Percentiles rank a stretch among this genome's conserved stretches.
These are phyloP conservation scores for Epicampocera succincta DNA, from an alignment of 2,888 invertebrate species.

Conservation along the genomic window DNA sequence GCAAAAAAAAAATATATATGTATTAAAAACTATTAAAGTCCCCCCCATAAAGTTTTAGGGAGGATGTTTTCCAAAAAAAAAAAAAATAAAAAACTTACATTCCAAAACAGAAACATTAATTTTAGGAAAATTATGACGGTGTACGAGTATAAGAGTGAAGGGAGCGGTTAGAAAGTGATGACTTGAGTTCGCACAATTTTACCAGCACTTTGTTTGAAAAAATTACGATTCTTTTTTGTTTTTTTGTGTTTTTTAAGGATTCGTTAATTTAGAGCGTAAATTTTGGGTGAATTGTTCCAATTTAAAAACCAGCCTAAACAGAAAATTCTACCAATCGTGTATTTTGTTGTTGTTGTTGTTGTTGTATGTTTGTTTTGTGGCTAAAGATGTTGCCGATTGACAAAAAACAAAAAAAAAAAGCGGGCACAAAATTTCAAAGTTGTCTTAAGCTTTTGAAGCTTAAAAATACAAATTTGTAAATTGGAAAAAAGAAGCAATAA, in stretches of 20 bases:
- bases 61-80: too few relatives aligned
- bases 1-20: too few relatives aligned
- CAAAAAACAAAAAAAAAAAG: slow-evolving; percentile 38
- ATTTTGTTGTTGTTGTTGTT: too few relatives aligned
- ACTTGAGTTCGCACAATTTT: neutral
- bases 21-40: too few relatives aligned
- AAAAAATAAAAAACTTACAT: too few relatives aligned
- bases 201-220: slow-evolving; percentile 50
- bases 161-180: slow-evolving; percentile 21
- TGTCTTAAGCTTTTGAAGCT: too few relatives aligned
- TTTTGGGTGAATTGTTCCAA: slow-evolving; percentile 77
- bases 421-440: neutral
- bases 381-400: slow-evolving; percentile 21
- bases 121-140: neutral
- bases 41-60: too few relatives aligned
- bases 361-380: too few relatives aligned
- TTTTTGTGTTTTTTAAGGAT: too few relatives aligned
- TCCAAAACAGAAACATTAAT: too few relatives aligned
- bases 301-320: slow-evolving; percentile 80
- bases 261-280: slow-evolving; percentile 7
- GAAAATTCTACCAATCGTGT: slow-evolving; percentile 75
- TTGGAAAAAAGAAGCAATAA: too few relatives aligned
- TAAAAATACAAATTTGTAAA: too few relatives aligned
- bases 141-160: neutral
- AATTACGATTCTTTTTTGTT: neutral